A percentile compares a stretch with the other conserved stretches of the same genome.
Conservation (phyloP, 2,113 vertebrate species). For the Todiramphus chloris region DNA sequence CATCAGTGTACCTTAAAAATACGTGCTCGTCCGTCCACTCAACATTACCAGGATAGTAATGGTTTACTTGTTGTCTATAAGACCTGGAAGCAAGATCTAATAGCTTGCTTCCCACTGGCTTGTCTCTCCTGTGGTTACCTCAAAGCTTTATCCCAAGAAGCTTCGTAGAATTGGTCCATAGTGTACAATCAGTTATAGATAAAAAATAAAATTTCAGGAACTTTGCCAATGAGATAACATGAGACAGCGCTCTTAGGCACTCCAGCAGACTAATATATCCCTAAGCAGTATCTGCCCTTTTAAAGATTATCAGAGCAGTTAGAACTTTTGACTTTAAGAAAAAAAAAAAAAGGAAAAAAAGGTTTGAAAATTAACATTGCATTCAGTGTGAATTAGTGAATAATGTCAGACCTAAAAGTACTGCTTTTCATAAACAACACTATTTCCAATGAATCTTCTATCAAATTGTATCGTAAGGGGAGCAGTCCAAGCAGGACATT, state of each 20-base stretch:
- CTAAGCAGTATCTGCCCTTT: not conserved
- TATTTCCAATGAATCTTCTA: not conserved
- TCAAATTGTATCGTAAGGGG: not conserved
- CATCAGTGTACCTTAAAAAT: not conserved
- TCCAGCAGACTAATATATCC: not conserved
- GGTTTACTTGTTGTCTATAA: not conserved
- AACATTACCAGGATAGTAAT: not conserved
- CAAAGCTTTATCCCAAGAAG: not conserved
- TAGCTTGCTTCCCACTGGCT: not conserved
- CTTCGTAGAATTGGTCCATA: not conserved
- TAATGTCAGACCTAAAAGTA: not conserved
- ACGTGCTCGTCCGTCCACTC: accelerated
- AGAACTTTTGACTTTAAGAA: not conserved
- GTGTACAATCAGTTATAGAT: not conserved
- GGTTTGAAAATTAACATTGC: not conserved
- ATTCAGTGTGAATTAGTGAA: not conserved
- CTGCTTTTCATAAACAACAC: not conserved
- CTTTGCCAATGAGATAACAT: not conserved
- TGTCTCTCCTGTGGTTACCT: not conserved
- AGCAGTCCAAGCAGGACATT: not conserved
- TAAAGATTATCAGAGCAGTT: not conserved
- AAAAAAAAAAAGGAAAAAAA: not conserved
- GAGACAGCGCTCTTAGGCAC: not conserved
- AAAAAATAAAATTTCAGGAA: not conserved
- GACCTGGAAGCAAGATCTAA: not conserved